Conservation (phyloP, 2,888 invertebrate species). For the Melolontha melolontha region DNA sequence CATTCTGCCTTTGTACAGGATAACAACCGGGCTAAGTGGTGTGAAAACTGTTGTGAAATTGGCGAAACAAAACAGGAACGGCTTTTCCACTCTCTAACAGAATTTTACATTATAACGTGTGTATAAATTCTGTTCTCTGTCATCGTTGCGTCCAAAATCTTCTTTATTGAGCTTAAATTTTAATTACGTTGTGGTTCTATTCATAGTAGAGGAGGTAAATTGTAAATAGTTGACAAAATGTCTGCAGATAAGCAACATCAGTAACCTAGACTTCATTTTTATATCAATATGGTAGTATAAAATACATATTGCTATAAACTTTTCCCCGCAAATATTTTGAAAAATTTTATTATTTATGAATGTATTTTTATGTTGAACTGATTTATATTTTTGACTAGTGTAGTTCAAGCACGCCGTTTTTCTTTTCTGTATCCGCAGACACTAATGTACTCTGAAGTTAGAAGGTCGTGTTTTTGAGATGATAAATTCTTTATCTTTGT, state of each 20-base stretch:
- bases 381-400: too few relatives aligned
- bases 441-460: too few relatives aligned
- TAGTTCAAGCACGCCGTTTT: too few relatives aligned
- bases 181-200: conserved; percentile 1
- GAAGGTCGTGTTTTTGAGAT: too few relatives aligned
- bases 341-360: too few relatives aligned
- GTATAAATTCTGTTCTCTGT: conserved; percentile 5
- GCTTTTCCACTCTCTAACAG: background rate
- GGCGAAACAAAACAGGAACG: conserved; percentile 36
- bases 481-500: too few relatives aligned
- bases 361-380: too few relatives aligned
- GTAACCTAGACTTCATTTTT: background rate
- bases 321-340: too few relatives aligned
- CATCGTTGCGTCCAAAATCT: conserved; percentile 2
- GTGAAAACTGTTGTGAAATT: conserved; percentile 45
- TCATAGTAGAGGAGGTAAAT: background rate
- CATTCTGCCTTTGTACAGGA: conserved; percentile 20
- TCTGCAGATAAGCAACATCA: background rate
- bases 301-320: too few relatives aligned
- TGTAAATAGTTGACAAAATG: too few relatives aligned
- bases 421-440: too few relatives aligned
- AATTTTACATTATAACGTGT: conserved; percentile 13
- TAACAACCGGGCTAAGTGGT: conserved; percentile 40
- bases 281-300: too few relatives aligned
- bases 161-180: conserved; percentile 7